Evolutionary conservation across 2,888 invertebrate genomes (phyloP).

Genomic region (Ditylenchus weischeri): DNA sequence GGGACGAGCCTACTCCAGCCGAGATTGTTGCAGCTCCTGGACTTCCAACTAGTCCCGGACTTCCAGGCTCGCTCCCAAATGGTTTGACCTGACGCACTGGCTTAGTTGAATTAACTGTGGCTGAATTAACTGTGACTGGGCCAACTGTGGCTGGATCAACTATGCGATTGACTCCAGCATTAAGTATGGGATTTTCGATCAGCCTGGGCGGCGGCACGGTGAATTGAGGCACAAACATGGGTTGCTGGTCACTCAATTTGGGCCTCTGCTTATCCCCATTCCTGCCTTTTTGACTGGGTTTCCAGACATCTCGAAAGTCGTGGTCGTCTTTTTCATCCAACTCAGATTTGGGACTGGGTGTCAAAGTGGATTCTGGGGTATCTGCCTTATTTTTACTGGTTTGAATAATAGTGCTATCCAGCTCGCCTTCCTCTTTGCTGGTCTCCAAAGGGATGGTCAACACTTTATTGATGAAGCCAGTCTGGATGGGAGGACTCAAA

Average conservation of each 20-base stretch:
- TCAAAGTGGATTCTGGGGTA: not conserved
- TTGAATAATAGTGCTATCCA: no score
- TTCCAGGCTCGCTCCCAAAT: not conserved
- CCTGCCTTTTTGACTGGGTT: not conserved
- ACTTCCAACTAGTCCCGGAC: not conserved
- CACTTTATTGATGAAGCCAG: not conserved
- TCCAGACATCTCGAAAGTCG: not conserved
- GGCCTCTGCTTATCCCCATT: constrained; percentile 4
- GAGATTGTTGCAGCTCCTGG: no score
- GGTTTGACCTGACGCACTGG: constrained; percentile 12
- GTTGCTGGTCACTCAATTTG: constrained; percentile 9
- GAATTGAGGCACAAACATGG: not conserved
- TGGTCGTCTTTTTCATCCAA: not conserved
- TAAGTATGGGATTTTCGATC: not conserved
- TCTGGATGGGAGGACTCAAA: not conserved
- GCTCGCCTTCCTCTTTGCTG: not conserved
- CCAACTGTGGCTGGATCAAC: no score
- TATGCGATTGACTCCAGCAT: no score
- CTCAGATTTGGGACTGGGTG: not conserved
- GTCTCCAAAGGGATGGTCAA: not conserved
- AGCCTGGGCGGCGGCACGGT: not conserved
- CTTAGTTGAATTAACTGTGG: not conserved
- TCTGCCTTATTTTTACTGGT: not conserved
- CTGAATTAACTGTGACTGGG: not conserved
- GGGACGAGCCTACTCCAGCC: not conserved